A percentile compares a stretch with the other conserved stretches of the same genome.
Evolutionary conservation across 1,140 invertebrate species (phyloP).

Genomic region (Pentalonia nigronervosa): DNA sequence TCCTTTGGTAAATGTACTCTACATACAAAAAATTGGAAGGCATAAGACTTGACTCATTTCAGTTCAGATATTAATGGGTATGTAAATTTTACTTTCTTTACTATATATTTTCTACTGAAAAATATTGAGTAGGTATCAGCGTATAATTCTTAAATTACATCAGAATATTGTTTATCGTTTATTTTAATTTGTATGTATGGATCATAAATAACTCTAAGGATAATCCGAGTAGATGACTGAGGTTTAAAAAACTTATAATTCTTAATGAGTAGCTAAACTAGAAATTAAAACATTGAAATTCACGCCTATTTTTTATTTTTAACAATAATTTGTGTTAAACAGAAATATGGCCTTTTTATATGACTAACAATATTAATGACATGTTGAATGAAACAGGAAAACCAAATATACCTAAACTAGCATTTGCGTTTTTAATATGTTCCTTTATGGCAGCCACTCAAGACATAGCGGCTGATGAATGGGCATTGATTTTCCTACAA

Average conservation of each 20-base stretch:
- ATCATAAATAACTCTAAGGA: not conserved
- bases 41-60: not conserved
- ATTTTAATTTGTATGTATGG: too few species aligned
- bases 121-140: too few species aligned
- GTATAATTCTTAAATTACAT: too few species aligned
- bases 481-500: conserved; percentile 98
- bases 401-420: conserved; percentile 84
- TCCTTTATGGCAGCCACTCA: conserved; percentile 99
- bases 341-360: not conserved
- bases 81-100: not conserved
- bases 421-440: conserved; percentile 66
- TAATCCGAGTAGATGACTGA: too few species aligned
- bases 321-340: not conserved
- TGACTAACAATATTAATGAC: not conserved
- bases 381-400: conserved; percentile 55
- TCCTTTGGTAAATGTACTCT: not conserved
- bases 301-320: not conserved
- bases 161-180: too few species aligned
- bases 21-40: not conserved
- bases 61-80: not conserved
- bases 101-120: not conserved
- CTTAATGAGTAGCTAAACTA: too few species aligned
- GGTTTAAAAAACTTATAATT: too few species aligned
- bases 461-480: conserved; percentile 99
- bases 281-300: not conserved